Conservation (phyloP, 1,140 invertebrate genomes). For the Drosophila ohnishii region DNA sequence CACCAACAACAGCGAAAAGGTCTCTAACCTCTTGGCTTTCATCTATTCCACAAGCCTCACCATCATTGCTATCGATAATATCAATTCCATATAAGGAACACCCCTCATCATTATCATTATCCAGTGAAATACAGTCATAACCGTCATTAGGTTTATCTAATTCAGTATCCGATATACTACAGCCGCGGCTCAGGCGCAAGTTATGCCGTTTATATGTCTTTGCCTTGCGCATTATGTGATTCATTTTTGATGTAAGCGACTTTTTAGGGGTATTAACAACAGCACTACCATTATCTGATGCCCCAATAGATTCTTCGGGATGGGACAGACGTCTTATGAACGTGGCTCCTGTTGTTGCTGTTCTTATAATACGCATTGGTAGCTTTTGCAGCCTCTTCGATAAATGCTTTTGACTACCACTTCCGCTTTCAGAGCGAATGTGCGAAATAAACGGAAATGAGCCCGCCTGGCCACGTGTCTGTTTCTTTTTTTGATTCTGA, state of each 20-base stretch:
- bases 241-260: conserved; percentile 70
- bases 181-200: conserved; percentile 56
- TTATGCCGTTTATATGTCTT: conserved; percentile 78
- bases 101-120: conserved; percentile 55
- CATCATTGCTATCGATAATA: conserved; percentile 3
- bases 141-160: conserved; percentile 24
- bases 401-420: conserved; percentile 42
- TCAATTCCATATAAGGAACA: conserved; percentile 36
- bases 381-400: conserved; percentile 67
- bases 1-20: conserved; percentile 62
- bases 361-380: conserved; percentile 56
- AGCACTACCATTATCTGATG: conserved; percentile 37
- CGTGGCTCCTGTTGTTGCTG: conserved; percentile 21
- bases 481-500: conserved; percentile 37
- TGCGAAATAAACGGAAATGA: conserved; percentile 58
- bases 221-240: conserved; percentile 74
- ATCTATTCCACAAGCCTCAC: not conserved
- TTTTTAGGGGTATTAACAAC: conserved; percentile 42
- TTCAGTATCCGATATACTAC: conserved; percentile 70
- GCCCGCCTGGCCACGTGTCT: conserved; percentile 58
- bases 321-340: conserved; percentile 28
- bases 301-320: conserved; percentile 11
- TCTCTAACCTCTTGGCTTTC: not conserved
- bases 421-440: conserved; percentile 35
- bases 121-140: conserved; percentile 58